Base-by-base conservation (phyloP, 1,140 invertebrate species). In the Calliopsis andreniformis region DNA sequence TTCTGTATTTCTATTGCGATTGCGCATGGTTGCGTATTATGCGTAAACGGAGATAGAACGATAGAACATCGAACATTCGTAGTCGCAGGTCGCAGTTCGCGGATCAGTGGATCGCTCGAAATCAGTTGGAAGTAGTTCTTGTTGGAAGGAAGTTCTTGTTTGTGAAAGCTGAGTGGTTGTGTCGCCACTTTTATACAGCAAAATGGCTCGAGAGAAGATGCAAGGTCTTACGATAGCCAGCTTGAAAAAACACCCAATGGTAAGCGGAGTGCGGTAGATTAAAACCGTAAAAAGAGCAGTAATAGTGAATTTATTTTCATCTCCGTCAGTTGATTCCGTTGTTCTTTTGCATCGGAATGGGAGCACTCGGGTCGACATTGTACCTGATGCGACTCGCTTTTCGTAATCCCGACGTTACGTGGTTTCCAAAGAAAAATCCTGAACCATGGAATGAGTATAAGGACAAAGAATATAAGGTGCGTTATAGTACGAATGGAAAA, bases 391-490 rank as follows among this genome's bases (percentile, higher is more conserved):
- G 97, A 59, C 90, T 97, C 43, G 96, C 96, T n/a, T 82, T 92
- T 0, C 93, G 93, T 62, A 96, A 94, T 85, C 97, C 97, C 47
- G 97, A 97, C 87, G 96, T 97, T 16, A 92, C 95, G 58, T 97
- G 96, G 96, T 94, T 93, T 79, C 93, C 93, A 53, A 94, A 93
- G 55, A 89, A 86, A 25, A 96, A 96, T 85, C 94, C 95, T 3
- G 96, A 97, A 86, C 96, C 97, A 6, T 97, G 96, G 95, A 92
- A 97, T 82, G 94, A 95, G 71, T 98, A 96, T 88, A 92, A 93
- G 61, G 91, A 94, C 63, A 97, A 97, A 87, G 95, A 96, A 84
- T 97, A 97, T 87, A 97, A 97, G 94, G 96, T 97, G 92, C 56
- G 70, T 84, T 94, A 16, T n/a, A 59, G 10, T 6, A 2, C 5